These are phyloP conservation scores for Gorilla gorilla DNA, from an alignment of 2,113 vertebrate genomes.

Conservation along the genomic window DNA sequence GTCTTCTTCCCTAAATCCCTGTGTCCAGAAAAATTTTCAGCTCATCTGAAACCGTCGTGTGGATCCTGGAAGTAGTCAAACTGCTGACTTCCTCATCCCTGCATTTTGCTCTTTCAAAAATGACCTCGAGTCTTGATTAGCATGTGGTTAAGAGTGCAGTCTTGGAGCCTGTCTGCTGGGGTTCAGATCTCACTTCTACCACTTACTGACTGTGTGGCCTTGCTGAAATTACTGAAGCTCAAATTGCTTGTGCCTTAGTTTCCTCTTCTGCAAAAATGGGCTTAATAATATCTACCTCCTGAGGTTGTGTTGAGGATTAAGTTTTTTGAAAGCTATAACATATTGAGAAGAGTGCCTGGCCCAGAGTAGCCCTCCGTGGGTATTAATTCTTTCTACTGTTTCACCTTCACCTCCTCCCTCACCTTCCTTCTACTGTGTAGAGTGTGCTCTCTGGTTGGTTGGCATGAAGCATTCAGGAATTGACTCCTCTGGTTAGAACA, in stretches of 20 bases:
- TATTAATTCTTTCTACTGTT: not conserved
- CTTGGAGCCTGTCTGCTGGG: not conserved
- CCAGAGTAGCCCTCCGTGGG: rapidly evolving
- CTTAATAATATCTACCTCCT: not conserved
- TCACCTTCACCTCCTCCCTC: not conserved
- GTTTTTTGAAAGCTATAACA: not conserved
- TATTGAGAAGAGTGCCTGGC: not conserved
- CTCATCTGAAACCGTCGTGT: not conserved
- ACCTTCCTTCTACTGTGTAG: not conserved
- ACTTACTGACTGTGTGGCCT: not conserved
- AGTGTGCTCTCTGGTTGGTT: not conserved
- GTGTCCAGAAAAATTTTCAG: not conserved
- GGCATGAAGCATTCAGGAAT: not conserved
- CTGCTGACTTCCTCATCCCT: not conserved
- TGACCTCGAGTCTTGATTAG: not conserved
- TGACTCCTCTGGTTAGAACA: not conserved
- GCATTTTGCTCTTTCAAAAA: not conserved
- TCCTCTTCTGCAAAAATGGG: not conserved
- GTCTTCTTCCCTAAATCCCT: not conserved
- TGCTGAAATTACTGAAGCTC: not conserved
- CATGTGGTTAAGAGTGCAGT: not conserved
- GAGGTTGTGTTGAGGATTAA: not conserved
- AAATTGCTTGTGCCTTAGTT: not conserved
- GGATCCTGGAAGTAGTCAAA: not conserved
- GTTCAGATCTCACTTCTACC: not conserved